These are phyloP conservation scores for cattle (Bos taurus) DNA, from an alignment of 2,113 vertebrate genomes.

Conservation along the genomic window ARS-UCD2.0 NC_037328.1:90011001-90011500, in stretches of 20 bases:
- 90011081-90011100: background rate
- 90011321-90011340: background rate
- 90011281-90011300: background rate
- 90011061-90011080: conserved; percentile 12
- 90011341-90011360: background rate
- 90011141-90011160: background rate
- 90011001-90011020: conserved; percentile 14
- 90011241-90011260: background rate
- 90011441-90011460: background rate
- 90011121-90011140: background rate
- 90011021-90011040: conserved; percentile 1
- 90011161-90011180: background rate
- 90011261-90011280: background rate
- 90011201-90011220: background rate
- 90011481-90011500: background rate
- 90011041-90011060: background rate
- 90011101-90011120: background rate
- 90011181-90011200: background rate
- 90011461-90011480: background rate
- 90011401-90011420: background rate
- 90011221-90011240: background rate
- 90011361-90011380: background rate
- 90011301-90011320: background rate
- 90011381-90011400: background rate
- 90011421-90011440: conserved; percentile 13